Evolutionary conservation across 2,113 vertebrate genomes (phyloP).

Genomic region (Poeciliopsis turrubarensis): DNA sequence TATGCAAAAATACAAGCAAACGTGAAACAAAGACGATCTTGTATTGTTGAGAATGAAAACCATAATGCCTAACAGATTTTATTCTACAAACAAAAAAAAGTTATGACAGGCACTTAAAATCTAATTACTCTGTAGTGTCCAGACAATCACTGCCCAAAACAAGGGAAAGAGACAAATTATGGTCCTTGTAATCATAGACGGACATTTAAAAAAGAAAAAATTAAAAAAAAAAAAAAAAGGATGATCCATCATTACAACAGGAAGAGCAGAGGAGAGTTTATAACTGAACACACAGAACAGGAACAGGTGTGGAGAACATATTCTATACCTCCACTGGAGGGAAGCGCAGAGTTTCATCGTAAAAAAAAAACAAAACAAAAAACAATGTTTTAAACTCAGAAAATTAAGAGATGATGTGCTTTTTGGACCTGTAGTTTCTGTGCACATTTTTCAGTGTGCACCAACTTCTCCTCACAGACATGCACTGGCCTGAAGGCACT

Average conservation of each 20-base stretch:
- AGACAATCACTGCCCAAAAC: not conserved
- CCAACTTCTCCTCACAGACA: not conserved
- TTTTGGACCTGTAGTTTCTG: not conserved
- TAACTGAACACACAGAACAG: not conserved
- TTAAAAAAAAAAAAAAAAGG: not conserved
- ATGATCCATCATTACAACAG: not conserved
- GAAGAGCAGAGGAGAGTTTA: not conserved
- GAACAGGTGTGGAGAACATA: not conserved
- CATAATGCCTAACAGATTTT: constrained; percentile 5
- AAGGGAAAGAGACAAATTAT: not conserved
- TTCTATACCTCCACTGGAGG: constrained; percentile 20
- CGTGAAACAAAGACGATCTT: not conserved
- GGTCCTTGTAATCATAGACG: constrained; percentile 16
- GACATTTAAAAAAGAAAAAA: not conserved
- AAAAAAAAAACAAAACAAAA: not conserved
- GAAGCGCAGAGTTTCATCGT: not conserved
- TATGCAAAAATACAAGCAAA: constrained; percentile 18
- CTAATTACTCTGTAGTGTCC: not conserved
- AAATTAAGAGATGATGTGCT: no score
- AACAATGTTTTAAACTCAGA: not conserved
- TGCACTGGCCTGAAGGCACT: constrained; percentile 21
- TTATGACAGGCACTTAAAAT: constrained; percentile 65
- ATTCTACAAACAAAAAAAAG: not conserved
- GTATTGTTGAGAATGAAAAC: not conserved
- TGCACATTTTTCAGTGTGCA: not conserved